These are phyloP conservation scores for Oceanodroma tethys DNA, from an alignment of 2,113 vertebrate species.

Conservation along the genomic window DNA sequence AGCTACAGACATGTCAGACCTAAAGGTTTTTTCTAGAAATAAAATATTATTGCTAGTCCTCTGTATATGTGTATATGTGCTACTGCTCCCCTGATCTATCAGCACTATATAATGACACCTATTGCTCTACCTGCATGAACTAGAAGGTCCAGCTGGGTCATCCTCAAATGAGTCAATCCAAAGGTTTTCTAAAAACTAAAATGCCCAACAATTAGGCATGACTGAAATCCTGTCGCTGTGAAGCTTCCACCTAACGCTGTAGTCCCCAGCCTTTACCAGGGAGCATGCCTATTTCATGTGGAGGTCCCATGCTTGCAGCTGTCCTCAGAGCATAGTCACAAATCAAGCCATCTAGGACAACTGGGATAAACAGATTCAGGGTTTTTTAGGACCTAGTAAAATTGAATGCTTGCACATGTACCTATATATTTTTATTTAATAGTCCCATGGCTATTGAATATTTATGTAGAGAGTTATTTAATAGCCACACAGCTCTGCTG, in stretches of 20 bases:
- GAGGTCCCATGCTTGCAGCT: background rate
- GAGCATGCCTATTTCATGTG: rapidly evolving
- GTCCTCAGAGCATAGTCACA: background rate
- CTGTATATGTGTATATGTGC: rapidly evolving
- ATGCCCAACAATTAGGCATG: background rate
- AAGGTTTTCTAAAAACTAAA: background rate
- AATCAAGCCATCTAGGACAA: background rate
- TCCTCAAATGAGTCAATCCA: background rate
- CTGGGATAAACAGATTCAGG: background rate
- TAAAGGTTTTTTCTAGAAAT: background rate
- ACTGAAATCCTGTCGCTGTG: background rate
- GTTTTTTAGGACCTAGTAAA: background rate
- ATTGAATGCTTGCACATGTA: background rate
- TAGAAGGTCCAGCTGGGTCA: background rate
- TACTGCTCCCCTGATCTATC: background rate
- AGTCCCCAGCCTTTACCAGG: background rate
- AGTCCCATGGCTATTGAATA: background rate
- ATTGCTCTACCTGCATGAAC: background rate
- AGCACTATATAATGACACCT: background rate
- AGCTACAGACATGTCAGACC: background rate
- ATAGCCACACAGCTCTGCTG: background rate
- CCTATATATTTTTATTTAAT: background rate
- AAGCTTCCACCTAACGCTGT: background rate
- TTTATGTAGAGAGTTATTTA: background rate
- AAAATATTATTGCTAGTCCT: background rate